Base-by-base conservation (phyloP, 2,797 vertebrate genomes). In the Coranthus polyacanthus region DNA sequence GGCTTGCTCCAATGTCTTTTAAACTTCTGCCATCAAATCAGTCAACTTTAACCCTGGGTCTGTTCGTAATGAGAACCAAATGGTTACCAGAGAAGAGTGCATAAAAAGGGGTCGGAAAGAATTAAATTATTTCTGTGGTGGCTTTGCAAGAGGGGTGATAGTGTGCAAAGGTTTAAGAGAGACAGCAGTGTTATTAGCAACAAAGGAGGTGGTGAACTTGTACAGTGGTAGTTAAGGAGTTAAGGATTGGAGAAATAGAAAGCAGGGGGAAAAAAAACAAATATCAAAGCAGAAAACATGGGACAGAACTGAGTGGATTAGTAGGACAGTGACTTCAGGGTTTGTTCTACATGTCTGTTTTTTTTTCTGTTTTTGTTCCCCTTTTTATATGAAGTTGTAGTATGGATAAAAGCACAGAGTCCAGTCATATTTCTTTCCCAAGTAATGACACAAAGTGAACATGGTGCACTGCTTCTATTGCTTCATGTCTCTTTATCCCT, bases 11-110 rank as follows among this genome's bases (percentile, higher is more conserved):
- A 59, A 88, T 92, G 91, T 92, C 92, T 94, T 68, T 68, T 49
- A 32, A 72, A 67, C 16, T 49, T 65, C 75, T 77, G 44, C 68
- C 74, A 78, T 72, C 75, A 62, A 71, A 75, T 17, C 90, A 93
- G 90, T 91, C 93, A 90, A 91, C 92, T 93, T 92, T 79, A n/a
- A 90, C 90, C 93, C 78, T 75, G 91, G 88, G 89, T 92, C 78
- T 85, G 90, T 92, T 91, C 87, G 92, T 96, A 96, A 96, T 94
- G 92, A 95, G 93, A 96, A 95, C 93, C 95, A 93, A 94, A 95
- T 95, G 94, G 92, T 90, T 83, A 89, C 91, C 68, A 81, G 50
- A 69, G 60, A 64, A 46, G 58, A 80, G 43, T 53, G 57, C 12
- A 36, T 36, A 72, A 50, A 72, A 43, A 45, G 56, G 24, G 68